These are phyloP conservation scores for Aphyosemion australe DNA, from an alignment of 2,113 vertebrate species.

Conservation along the genomic window DNA sequence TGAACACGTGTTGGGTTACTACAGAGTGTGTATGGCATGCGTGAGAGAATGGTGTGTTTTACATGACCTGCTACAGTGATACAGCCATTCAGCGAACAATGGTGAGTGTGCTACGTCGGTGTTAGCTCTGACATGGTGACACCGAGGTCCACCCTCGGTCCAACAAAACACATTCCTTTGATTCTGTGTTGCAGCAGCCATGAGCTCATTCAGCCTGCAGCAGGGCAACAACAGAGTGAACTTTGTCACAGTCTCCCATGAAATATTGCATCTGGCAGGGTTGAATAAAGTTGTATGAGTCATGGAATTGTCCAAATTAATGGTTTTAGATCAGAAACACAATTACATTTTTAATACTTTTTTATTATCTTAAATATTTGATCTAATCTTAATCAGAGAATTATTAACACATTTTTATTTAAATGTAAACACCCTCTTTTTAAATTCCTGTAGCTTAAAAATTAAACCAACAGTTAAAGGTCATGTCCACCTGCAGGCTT, in stretches of 20 bases:
- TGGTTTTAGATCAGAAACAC: no score
- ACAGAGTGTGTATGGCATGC: constrained; percentile 11
- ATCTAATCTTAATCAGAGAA: no score
- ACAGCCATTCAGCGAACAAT: constrained; percentile 46
- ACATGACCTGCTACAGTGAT: constrained; percentile 28
- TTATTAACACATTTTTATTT: no score
- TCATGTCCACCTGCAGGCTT: neutral
- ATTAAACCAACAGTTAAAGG: neutral
- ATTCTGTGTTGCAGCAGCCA: constrained; percentile 52
- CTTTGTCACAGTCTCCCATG: constrained; percentile 58
- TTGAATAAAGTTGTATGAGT: constrained; percentile 25
- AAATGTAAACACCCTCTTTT: no score
- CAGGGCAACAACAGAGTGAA: constrained; percentile 56
- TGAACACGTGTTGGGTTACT: constrained; percentile 14
- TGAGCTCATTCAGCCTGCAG: constrained; percentile 73
- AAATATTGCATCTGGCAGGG: constrained; percentile 62
- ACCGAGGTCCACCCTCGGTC: constrained; percentile 57
- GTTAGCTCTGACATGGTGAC: constrained; percentile 48
- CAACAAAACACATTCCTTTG: constrained; percentile 64
- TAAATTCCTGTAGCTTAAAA: constrained; percentile 49
- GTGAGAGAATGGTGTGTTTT: constrained; percentile 38
- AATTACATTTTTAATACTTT: no score
- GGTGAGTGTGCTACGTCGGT: constrained; percentile 46
- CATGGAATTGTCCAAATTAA: constrained; percentile 8
- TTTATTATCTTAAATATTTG: no score